Evolutionary conservation across 2,113 vertebrate genomes (phyloP), one percentile per base, ranked within the genome.

Genomic region (Potamarius usumacintae): DNA sequence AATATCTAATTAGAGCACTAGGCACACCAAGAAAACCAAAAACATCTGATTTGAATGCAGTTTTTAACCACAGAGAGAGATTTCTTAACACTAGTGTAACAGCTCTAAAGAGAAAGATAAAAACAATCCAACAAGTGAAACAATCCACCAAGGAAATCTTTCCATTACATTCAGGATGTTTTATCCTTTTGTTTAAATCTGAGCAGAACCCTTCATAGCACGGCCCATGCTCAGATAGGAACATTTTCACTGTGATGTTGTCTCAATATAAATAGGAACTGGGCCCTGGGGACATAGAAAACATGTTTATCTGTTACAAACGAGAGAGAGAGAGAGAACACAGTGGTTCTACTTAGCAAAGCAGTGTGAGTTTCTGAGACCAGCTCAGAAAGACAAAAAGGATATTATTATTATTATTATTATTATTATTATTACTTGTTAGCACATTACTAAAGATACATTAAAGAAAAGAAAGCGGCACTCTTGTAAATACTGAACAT

Each of bases 281-380:
- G 17, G 27, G 55, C 55, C 78, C 76, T 78, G 15, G 76, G 76
- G 50, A 78, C 5, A 7, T 30, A 27, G n/a, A 55, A 53, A 53
- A 55, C 53, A 30, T 80, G 12, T 20, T 79, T 79, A 79, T 80
- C 53, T 80, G 52, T 78, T 55, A 78, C n/a, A 80, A 79, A 30
- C n/a, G 1, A 79, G 25, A 55, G n/a, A n/a, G 48, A 77, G 65
- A 27, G n/a, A 69, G 63, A 67, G 65, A 17, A 12, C 25, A 55
- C 11, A 57, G 25, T 79, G n/a, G 53, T 57, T 15, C 15, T 27
- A 30, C 27, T 80, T 34, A 58, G 27, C 15, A 58, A 55, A 58
- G 0, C 55, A 34, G 8, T 53, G 20, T 50, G 71, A 50, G 22
- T 53, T 53, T 78, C 55, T 15, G 2, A 27, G 14, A 55, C n/a